phyloP scores from a whole-genome alignment of 2,113 vertebrate genomes.

The Pelmatolapia mariae region DNA sequence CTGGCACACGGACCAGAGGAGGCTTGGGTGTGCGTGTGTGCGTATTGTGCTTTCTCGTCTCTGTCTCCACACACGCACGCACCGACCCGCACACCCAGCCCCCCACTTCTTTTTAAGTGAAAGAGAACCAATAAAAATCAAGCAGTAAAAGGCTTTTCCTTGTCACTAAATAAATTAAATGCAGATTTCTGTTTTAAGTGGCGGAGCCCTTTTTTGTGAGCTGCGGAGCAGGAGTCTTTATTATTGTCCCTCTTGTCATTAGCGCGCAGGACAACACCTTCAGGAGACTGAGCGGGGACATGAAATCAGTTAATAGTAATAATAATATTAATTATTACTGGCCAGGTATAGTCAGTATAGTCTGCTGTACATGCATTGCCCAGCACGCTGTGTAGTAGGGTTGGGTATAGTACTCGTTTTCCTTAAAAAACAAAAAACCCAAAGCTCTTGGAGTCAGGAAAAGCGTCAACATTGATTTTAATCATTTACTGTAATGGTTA shows the following conservation, averaged over 20 bases:
- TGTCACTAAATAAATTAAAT: slow-evolving; percentile 72
- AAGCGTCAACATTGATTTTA: neutral
- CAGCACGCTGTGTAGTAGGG: neutral
- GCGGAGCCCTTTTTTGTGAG: slow-evolving; percentile 43
- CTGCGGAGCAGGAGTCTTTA: slow-evolving; percentile 47
- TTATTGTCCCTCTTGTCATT: slow-evolving; percentile 54
- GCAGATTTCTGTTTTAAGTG: slow-evolving; percentile 69
- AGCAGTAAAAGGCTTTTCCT: slow-evolving; percentile 66
- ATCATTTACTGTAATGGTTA: neutral
- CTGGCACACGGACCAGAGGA: slow-evolving; percentile 51
- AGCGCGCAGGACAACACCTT: slow-evolving; percentile 50
- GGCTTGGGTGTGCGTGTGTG: neutral
- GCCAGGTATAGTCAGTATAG: neutral
- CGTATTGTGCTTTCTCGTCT: slow-evolving; percentile 42
- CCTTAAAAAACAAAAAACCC: neutral
- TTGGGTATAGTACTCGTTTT: neutral
- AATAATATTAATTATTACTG: neutral
- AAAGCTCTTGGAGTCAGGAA: neutral
- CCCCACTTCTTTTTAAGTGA: slow-evolving; percentile 60
- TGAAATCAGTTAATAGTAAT: neutral
- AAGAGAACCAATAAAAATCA: slow-evolving; percentile 70
- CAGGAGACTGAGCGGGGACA: neutral
- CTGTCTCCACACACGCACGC: neutral
- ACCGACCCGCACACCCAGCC: slow-evolving; percentile 31
- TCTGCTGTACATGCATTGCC: neutral